phyloP scores from a whole-genome alignment of 35 echinoderm and acorn worm genomes.

The Chiridota heheva region DNA sequence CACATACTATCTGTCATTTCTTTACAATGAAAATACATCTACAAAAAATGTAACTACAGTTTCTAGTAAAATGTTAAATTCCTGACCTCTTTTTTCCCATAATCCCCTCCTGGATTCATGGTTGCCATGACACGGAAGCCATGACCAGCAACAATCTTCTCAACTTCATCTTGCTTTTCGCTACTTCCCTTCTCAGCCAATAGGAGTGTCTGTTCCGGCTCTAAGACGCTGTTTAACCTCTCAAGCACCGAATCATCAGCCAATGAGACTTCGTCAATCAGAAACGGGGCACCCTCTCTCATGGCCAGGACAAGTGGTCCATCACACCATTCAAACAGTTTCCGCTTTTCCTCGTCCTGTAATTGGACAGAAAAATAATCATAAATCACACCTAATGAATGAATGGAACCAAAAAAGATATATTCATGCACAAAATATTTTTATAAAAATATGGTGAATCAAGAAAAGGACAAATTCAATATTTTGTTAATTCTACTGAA shows the following conservation, averaged over 20 bases:
- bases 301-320: conserved; percentile 90
- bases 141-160: conserved; percentile 65
- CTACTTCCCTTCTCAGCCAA: conserved; percentile 92
- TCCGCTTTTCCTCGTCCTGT: conserved; percentile 74
- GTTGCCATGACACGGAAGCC: conserved; percentile 84
- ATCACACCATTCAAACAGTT: conserved; percentile 99
- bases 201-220: conserved; percentile 80
- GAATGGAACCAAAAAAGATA: too few relatives aligned
- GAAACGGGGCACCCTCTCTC: conserved; percentile 78
- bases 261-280: conserved; percentile 95
- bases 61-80: background rate
- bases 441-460: too few relatives aligned
- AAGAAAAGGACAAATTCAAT: too few relatives aligned
- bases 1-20: background rate
- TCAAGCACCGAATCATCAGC: conserved; percentile 97
- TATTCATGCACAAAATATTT: too few relatives aligned
- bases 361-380: background rate
- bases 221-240: conserved; percentile 93
- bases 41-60: background rate
- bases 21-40: background rate
- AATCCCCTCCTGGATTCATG: conserved; percentile 98
- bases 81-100: conserved; percentile 94
- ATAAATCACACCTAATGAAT: too few relatives aligned
- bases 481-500: too few relatives aligned
- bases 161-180: conserved; percentile 78